Percentiles rank a stretch among this genome's conserved stretches.
These are phyloP conservation scores for Chamaetylas fuelleborni DNA, from an alignment of 2,113 vertebrate species.

Conservation along the genomic window DNA sequence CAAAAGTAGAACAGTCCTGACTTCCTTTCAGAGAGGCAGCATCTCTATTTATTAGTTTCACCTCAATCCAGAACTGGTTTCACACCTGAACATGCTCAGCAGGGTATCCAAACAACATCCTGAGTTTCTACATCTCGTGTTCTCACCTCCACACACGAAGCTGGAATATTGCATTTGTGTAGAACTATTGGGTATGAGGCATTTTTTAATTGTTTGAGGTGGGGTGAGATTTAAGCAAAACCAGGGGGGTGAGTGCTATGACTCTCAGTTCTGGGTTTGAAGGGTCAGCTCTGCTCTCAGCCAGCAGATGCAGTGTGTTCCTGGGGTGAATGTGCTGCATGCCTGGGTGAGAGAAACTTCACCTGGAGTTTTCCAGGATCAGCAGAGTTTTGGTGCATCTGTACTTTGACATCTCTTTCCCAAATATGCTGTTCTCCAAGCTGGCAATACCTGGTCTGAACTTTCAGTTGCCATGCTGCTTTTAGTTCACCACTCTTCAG, in stretches of 20 bases:
- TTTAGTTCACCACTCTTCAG: neutral
- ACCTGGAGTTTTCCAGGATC: neutral
- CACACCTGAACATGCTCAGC: neutral
- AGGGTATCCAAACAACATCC: neutral
- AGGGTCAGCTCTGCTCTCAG: neutral
- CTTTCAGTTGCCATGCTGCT: neutral
- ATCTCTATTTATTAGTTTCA: neutral
- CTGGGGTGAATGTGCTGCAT: too few species aligned
- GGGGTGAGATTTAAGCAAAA: neutral
- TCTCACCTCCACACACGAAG: neutral
- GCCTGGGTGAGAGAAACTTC: neutral
- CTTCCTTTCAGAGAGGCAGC: neutral
- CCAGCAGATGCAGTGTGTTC: neutral
- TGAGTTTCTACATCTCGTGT: neutral
- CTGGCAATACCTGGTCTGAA: neutral
- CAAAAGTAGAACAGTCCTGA: slow-evolving; percentile 16
- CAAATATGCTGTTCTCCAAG: neutral
- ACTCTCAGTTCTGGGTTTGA: accelerated
- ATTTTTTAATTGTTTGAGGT: neutral
- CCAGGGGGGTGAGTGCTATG: too few species aligned
- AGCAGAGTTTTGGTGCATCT: neutral
- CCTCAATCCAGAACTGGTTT: neutral
- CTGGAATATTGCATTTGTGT: neutral
- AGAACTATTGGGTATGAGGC: neutral
- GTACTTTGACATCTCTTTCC: neutral